Percentiles rank a stretch among this genome's conserved stretches.
Evolutionary conservation across 1,140 invertebrate genomes (phyloP).

Genomic region (Cepaea nemoralis): DNA sequence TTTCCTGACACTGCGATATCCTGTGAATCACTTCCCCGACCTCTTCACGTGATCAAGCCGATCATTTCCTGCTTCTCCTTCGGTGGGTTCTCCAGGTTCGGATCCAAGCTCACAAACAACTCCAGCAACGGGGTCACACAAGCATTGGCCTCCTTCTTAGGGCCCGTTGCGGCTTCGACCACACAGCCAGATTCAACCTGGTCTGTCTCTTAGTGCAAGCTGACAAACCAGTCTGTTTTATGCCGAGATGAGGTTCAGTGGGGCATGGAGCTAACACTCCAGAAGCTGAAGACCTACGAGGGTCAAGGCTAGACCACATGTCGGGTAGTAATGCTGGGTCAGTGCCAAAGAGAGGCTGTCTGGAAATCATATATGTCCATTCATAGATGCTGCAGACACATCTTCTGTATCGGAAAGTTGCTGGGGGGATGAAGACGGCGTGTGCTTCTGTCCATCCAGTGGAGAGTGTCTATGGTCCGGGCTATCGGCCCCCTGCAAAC

Average conservation of each 20-base stretch:
- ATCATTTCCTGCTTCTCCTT: too few species aligned
- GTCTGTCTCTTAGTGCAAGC: not conserved
- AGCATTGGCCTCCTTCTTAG: too few species aligned
- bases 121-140: too few species aligned
- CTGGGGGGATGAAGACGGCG: not conserved
- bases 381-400: not conserved
- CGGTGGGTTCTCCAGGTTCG: too few species aligned
- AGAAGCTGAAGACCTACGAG: not conserved
- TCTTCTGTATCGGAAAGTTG: not conserved
- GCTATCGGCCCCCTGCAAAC: not conserved
- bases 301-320: not conserved
- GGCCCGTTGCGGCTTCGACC: too few species aligned
- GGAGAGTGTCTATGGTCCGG: not conserved
- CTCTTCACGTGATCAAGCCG: too few species aligned
- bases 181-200: too few species aligned
- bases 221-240: not conserved
- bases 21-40: too few species aligned
- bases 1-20: too few species aligned
- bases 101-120: too few species aligned
- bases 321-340: too few species aligned
- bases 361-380: constrained; percentile 6
- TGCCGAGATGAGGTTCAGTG: not conserved
- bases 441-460: not conserved
- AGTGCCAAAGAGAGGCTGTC: not conserved
- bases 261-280: not conserved